These are phyloP conservation scores for Diarsia brunnea DNA, from an alignment of 2,888 invertebrate genomes.

Conservation along the genomic window DNA sequence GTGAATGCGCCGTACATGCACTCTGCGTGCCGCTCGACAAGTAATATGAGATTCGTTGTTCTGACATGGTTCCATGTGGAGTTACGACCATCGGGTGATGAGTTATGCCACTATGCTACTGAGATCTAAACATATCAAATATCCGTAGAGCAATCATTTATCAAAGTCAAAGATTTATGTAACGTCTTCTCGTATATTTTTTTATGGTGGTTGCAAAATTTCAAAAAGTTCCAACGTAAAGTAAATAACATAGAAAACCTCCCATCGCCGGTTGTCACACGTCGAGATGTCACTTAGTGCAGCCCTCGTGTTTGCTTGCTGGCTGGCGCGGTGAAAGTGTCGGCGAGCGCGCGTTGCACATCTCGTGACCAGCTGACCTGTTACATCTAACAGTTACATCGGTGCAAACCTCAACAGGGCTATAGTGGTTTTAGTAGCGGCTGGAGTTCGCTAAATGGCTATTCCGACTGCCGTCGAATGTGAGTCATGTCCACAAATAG, in stretches of 20 bases:
- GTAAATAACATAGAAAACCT: neutral
- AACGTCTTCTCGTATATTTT: neutral
- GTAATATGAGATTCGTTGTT: neutral
- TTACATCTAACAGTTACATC: slow-evolving; percentile 9
- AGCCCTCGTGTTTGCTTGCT: too few relatives aligned
- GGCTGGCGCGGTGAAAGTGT: slow-evolving; percentile 9
- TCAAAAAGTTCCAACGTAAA: neutral
- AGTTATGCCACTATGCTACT: neutral
- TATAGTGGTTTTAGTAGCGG: neutral
- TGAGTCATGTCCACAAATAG: slow-evolving; percentile 37
- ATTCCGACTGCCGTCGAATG: neutral
- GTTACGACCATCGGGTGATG: neutral
- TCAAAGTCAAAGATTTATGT: too few relatives aligned
- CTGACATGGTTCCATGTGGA: neutral
- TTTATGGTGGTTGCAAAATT: neutral
- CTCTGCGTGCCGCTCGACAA: neutral
- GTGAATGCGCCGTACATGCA: neutral
- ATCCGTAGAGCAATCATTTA: too few relatives aligned
- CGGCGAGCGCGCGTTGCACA: neutral
- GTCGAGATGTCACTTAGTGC: neutral
- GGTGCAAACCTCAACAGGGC: neutral
- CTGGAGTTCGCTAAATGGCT: too few relatives aligned
- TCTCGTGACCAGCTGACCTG: slow-evolving; percentile 27
- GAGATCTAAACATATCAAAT: neutral
- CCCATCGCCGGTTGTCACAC: neutral